Percentiles rank a stretch among this genome's conserved stretches.
Evolutionary conservation across 2,113 vertebrate genomes (phyloP).

Genomic region (Xiphophorus hellerii): DNA sequence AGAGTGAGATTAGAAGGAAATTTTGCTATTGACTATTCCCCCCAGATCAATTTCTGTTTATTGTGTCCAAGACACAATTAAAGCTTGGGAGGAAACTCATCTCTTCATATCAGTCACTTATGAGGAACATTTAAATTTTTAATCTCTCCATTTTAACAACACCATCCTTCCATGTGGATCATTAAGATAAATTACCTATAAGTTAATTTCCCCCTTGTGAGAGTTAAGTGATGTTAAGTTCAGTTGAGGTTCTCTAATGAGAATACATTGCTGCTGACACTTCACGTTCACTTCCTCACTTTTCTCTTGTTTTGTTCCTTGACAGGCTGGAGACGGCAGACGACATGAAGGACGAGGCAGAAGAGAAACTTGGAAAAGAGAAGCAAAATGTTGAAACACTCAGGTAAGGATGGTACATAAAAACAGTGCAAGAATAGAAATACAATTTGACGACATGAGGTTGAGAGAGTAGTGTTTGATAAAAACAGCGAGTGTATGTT

Average conservation of each 20-base stretch:
- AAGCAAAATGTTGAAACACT: constrained; percentile 68
- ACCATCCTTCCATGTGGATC: constrained; percentile 28
- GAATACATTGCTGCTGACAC: constrained; percentile 7
- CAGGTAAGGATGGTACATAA: constrained; percentile 77
- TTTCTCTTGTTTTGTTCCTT: constrained; percentile 7
- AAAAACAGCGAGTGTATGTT: background rate
- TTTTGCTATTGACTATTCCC: background rate
- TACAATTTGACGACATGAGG: background rate
- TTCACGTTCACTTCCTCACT: constrained; percentile 1
- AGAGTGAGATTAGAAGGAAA: background rate
- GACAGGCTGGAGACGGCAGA: constrained; percentile 75
- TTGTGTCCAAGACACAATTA: constrained; percentile 17
- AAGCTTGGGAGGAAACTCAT: background rate
- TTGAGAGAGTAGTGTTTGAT: background rate
- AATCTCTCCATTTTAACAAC: constrained; percentile 35
- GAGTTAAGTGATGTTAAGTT: constrained; percentile 29
- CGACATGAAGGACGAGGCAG: constrained; percentile 65
- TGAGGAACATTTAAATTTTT: constrained; percentile 42
- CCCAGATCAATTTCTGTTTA: constrained; percentile 16
- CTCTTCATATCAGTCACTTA: constrained; percentile 52
- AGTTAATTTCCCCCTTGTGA: constrained; percentile 33
- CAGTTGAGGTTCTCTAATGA: constrained; percentile 29
- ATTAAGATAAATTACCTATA: constrained; percentile 53
- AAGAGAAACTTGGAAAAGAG: constrained; percentile 76
- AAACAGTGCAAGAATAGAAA: background rate